Base-by-base conservation (phyloP, 2,888 invertebrate species). In the Latrodectus elegans region DNA sequence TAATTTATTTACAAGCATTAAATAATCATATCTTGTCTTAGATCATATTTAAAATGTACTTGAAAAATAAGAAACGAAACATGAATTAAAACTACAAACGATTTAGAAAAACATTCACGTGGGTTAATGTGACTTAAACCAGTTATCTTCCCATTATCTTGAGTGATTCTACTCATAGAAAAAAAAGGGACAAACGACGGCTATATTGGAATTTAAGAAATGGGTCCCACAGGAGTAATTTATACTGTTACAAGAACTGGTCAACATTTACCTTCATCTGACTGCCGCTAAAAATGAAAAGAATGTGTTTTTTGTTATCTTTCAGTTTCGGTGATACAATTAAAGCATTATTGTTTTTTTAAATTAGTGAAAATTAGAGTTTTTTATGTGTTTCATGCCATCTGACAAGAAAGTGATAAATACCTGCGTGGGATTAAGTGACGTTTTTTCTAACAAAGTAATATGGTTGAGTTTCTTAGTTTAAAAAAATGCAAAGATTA, bases 191-290 rank as follows among this genome's bases (percentile, higher is more conserved):
- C 75, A 76, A 86, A 81, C 51, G 81, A 49, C 80, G 71, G 65
- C 70, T 86, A 65, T 81, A 80, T 86, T 81, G 86, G 85, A 86
- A 67, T 86, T 81, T 80, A 81, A 86, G 86, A 74, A 86, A 86
- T 75, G 22, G 76, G 38, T n/a, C 86, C 52, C 80, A 6, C n/a
- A 60, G 71, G 86, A 65, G 53, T 75, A 76, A 86, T 86, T 81
- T 81, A 51, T 52, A 4, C 38, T 65, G 76, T 67, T 67, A 38
- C 67, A 55, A 55, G 78, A 84, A 79, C 67, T 68, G 84, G 68
- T 60, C 70, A 82, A 68, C 82, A 75, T 68, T 52, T 60, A 70
- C 49, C 60, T 38, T 38, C 65, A 0, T 10, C 49, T 38, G 14
- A 17, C 55, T 70, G 12, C n/a, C 4, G 11, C 51, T n/a, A 1